Evolutionary conservation across 2,888 invertebrate genomes (phyloP).

Genomic region (Phymatocera aterrima): DNA sequence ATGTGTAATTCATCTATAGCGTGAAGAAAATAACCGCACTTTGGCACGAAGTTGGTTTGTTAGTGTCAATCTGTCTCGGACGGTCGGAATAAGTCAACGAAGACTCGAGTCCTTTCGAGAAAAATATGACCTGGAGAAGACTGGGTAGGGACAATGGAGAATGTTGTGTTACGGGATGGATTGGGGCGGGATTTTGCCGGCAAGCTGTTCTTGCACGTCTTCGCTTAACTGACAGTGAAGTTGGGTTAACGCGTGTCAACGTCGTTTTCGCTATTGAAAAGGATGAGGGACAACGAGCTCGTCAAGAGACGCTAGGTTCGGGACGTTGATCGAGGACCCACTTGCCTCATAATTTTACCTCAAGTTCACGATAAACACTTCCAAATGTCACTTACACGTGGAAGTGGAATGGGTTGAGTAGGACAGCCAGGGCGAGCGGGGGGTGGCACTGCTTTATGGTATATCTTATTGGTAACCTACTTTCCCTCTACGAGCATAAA

Average conservation of each 20-base stretch:
- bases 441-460: neutral
- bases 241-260: slow-evolving; percentile 27
- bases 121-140: neutral
- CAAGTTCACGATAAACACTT: slow-evolving; percentile 37
- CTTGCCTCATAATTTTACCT: slow-evolving; percentile 15
- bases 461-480: no score
- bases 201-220: slow-evolving; percentile 11
- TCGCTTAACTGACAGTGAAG: slow-evolving; percentile 3
- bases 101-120: neutral
- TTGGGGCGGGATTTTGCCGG: neutral
- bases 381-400: neutral
- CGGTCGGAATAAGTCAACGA: neutral
- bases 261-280: slow-evolving; percentile 11
- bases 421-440: neutral
- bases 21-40: neutral
- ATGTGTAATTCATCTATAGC: neutral
- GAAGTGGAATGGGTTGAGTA: neutral
- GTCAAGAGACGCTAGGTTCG: slow-evolving; percentile 21
- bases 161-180: neutral
- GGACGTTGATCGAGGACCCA: slow-evolving; percentile 39
- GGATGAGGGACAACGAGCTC: slow-evolving; percentile 31
- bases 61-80: neutral
- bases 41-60: neutral
- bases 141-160: neutral
- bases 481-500: no score